phyloP scores from a whole-genome alignment of 2,888 invertebrate species.

The Aradus depressus region DNA sequence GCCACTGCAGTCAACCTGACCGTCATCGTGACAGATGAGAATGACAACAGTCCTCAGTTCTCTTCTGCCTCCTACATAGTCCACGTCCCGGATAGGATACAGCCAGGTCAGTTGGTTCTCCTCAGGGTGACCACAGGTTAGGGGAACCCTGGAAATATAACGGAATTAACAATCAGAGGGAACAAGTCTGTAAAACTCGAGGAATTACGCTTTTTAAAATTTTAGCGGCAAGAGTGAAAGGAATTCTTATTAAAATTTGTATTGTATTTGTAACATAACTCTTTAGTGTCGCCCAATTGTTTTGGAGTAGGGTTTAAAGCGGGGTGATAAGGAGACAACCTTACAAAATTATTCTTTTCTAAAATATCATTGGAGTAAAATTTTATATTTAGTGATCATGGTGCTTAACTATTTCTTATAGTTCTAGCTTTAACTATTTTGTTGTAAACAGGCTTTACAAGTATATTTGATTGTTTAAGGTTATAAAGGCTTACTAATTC shows the following conservation, averaged over 20 bases:
- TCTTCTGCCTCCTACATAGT: constrained; percentile 62
- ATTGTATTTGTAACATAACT: no score
- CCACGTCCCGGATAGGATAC: constrained; percentile 68
- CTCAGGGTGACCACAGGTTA: no score
- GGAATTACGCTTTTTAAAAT: no score
- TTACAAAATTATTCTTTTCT: not conserved
- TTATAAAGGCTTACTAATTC: not conserved
- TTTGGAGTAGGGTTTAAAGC: no score
- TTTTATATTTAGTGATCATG: not conserved
- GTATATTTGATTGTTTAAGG: not conserved
- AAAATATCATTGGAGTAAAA: not conserved
- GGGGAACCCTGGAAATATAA: no score
- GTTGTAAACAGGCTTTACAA: not conserved
- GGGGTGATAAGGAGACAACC: no score
- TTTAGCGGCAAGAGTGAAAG: no score
- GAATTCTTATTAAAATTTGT: no score
- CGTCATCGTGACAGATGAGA: constrained; percentile 66
- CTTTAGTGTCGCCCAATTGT: no score
- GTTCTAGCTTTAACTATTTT: not conserved
- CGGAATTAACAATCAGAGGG: no score
- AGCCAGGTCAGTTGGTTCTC: constrained; percentile 50
- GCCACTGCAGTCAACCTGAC: constrained; percentile 75
- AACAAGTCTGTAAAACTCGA: no score
- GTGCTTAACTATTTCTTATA: no score
- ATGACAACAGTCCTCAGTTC: constrained; percentile 76